Base-by-base conservation (phyloP, 2,888 invertebrate species). In the Uloborus plumipes region DNA sequence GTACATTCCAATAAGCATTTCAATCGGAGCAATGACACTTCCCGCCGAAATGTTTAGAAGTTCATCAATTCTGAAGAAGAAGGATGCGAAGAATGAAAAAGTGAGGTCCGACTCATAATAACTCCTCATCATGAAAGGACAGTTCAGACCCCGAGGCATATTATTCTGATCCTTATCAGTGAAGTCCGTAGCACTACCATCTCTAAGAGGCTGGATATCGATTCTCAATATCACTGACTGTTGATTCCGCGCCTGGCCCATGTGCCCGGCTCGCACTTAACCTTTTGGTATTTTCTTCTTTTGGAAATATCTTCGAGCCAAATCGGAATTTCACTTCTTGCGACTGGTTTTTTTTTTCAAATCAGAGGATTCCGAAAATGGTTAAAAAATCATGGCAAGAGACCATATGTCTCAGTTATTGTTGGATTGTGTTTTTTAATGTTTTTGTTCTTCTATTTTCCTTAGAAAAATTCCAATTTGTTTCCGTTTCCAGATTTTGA, bases 151-250 rank as follows among this genome's bases (percentile, higher is more conserved):
- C 39, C 53, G 61, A 31, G 76, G 76, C 76, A 39, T 59, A 69
- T 69, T 76, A 58, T 39, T 31, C 61, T 26, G 20, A n/a, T 31
- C 50, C 20, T 47, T 76, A 67, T 69, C 67, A 62, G 61, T 53
- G 69, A 62, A 61, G 62, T 62, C 49, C 62, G 26, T 18, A 67
- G 39, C 20, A 22, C 49, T 26, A 47, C 26, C 59, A 51, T 55
- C 49, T n/a, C 67, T 20, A 16, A 14, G 67, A 16, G 51, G 51
- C 53, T 14, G 26, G 18, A 15, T 71, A 78, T 78, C 71, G 78
- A 78, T 78, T 71, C 65, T 78, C 78, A 78, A 78, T 78, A 78
- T 71, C 64, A 65, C 71, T 55, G 71, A 58, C 65, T 71, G 78
- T 66, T 74, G 64, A 74, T 74, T 74, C 58, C 76, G 59, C 50